Percentiles rank a stretch among this genome's conserved stretches.
Evolutionary conservation across 2,888 invertebrate species (phyloP).

Genomic region (Drosophila trichaetosa): DNA sequence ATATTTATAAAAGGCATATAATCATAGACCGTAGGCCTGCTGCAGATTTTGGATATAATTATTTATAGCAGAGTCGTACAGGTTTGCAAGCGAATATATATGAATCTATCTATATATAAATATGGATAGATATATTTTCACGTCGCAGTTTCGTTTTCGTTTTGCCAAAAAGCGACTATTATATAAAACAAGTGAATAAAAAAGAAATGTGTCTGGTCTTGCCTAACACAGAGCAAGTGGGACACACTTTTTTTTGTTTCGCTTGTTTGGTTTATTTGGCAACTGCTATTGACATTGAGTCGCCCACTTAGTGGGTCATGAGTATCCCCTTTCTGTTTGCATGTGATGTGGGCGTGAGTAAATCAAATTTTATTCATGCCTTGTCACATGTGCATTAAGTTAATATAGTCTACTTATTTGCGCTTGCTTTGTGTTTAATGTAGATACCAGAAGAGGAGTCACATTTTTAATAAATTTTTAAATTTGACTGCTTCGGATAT

Average conservation of each 20-base stretch:
- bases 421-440: background rate
- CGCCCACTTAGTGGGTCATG: slow-evolving; percentile 36
- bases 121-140: slow-evolving; percentile 14
- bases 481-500: background rate
- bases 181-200: slow-evolving; percentile 32
- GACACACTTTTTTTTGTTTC: slow-evolving; percentile 27
- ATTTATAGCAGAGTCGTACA: slow-evolving; percentile 56
- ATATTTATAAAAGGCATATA: slow-evolving; percentile 70
- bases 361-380: too few relatives aligned
- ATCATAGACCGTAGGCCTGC: slow-evolving; percentile 61
- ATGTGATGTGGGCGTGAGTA: background rate
- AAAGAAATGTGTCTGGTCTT: slow-evolving; percentile 17
- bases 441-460: background rate
- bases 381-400: background rate
- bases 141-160: slow-evolving; percentile 69
- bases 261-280: slow-evolving; percentile 15
- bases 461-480: too few relatives aligned
- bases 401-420: slow-evolving; percentile 45
- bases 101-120: background rate
- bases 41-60: slow-evolving; percentile 47
- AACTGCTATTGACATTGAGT: slow-evolving; percentile 54
- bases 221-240: slow-evolving; percentile 25
- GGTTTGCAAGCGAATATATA: slow-evolving; percentile 17
- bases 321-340: slow-evolving; percentile 7
- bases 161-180: slow-evolving; percentile 38